Conservation (phyloP, 2,113 vertebrate genomes). For the Nannobrachium achirus region DNA sequence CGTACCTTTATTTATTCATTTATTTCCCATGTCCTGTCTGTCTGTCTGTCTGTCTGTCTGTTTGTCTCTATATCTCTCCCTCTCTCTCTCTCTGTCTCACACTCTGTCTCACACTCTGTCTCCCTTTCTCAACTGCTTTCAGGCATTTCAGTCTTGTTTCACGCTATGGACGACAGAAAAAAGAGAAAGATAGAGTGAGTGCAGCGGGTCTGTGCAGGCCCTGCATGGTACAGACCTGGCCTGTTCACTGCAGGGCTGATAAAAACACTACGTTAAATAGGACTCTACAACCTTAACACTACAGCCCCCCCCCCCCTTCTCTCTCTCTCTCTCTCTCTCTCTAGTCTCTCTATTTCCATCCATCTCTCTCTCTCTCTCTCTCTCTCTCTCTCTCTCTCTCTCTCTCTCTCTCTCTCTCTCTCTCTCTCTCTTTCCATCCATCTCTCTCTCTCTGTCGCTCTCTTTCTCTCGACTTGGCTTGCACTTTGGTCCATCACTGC, state of each 20-base stretch:
- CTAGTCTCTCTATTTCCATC: conserved; percentile 11
- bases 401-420: conserved; percentile 23
- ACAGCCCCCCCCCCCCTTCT: no score
- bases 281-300: no score
- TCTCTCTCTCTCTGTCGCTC: conserved; percentile 23
- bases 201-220: conserved; percentile 61
- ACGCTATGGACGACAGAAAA: conserved; percentile 40
- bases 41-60: conserved; percentile 23
- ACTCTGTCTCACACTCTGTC: conserved; percentile 17
- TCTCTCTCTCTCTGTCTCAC: conserved; percentile 38
- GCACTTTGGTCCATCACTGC: conserved; percentile 37
- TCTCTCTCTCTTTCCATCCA: conserved; percentile 2
- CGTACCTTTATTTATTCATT: conserved; percentile 62
- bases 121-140: no score
- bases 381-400: conserved; percentile 2
- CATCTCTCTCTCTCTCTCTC: conserved; percentile 18
- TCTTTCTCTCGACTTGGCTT: conserved; percentile 12
- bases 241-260: conserved; percentile 47
- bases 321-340: no score
- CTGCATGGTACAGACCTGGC: conserved; percentile 52
- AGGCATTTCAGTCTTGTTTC: no score
- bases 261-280: conserved; percentile 61
- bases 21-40: conserved; percentile 48
- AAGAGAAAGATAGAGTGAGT: no score
- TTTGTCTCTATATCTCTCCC: not conserved